A percentile compares a stretch with the other conserved stretches of the same genome.
Conservation (phyloP, 2,113 vertebrate genomes). For the Blennius ocellaris region DNA sequence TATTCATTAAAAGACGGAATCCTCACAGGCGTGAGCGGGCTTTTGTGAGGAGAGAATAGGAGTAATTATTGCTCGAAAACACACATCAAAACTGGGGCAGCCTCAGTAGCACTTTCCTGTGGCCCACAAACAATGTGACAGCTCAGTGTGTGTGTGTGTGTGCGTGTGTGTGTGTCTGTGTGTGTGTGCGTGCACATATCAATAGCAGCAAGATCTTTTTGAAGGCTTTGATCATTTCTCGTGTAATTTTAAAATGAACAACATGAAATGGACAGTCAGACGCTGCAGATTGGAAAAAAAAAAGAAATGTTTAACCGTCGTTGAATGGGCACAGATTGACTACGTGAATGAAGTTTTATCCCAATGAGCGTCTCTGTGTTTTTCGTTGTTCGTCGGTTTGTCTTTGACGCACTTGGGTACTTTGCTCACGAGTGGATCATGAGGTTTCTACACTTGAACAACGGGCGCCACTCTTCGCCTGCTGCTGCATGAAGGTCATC, state of each 20-base stretch:
- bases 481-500: slow-evolving; percentile 17
- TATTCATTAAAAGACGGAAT: slow-evolving; percentile 23
- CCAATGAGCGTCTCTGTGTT: no score
- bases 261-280: no score
- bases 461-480: slow-evolving; percentile 40
- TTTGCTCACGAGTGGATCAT: slow-evolving; percentile 52
- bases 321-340: no score
- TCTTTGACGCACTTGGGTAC: slow-evolving; percentile 15
- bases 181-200: not conserved
- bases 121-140: slow-evolving; percentile 12
- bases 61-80: slow-evolving; percentile 15
- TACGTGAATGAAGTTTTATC: no score
- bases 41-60: slow-evolving; percentile 10
- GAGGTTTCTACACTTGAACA: slow-evolving; percentile 47
- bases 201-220: slow-evolving; percentile 10
- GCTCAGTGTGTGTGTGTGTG: not conserved
- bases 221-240: no score
- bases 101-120: slow-evolving; percentile 12
- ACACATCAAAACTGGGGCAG: slow-evolving; percentile 7
- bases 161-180: not conserved
- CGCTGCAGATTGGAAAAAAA: no score
- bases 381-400: not conserved
- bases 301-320: no score
- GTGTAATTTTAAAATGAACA: no score
- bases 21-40: slow-evolving; percentile 1